phyloP scores from a whole-genome alignment of 2,888 invertebrate species.

The Amitus sp. region DNA sequence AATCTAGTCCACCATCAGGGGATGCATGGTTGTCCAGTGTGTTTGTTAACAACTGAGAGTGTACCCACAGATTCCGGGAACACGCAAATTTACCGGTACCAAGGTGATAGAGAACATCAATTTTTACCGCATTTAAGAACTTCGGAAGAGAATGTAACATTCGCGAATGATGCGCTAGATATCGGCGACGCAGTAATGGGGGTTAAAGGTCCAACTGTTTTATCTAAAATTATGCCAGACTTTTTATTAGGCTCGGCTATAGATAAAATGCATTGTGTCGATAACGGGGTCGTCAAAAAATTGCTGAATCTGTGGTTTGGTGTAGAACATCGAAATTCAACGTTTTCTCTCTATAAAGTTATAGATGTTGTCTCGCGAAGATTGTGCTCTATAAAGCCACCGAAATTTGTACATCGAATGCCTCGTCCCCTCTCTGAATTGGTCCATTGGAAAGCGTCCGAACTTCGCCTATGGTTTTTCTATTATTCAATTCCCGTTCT shows the following conservation, averaged over 20 bases:
- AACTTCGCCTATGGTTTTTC: constrained; percentile 19
- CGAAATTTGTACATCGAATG: constrained; percentile 34
- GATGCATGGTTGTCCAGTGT: neutral
- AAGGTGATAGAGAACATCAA: neutral
- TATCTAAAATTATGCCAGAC: neutral
- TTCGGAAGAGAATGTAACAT: neutral
- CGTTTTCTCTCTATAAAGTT: neutral
- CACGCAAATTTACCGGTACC: neutral
- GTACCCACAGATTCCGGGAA: neutral
- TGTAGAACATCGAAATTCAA: neutral
- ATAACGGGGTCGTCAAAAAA: neutral
- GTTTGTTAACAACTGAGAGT: neutral
- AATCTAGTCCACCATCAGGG: neutral
- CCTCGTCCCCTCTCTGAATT: constrained; percentile 25
- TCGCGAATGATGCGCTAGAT: neutral
- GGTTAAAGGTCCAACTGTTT: neutral
- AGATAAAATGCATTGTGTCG: neutral
- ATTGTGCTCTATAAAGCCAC: constrained; percentile 21
- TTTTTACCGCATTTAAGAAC: neutral
- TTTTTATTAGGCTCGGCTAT: neutral
- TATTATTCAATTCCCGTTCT: neutral
- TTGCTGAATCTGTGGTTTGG: neutral
- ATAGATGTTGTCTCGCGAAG: neutral
- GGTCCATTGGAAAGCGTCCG: constrained; percentile 32
- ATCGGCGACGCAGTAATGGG: neutral